Evolutionary conservation across 35 echinoderm and acorn worm genomes (phyloP).

Genomic region (Lytechinus pictus): DNA sequence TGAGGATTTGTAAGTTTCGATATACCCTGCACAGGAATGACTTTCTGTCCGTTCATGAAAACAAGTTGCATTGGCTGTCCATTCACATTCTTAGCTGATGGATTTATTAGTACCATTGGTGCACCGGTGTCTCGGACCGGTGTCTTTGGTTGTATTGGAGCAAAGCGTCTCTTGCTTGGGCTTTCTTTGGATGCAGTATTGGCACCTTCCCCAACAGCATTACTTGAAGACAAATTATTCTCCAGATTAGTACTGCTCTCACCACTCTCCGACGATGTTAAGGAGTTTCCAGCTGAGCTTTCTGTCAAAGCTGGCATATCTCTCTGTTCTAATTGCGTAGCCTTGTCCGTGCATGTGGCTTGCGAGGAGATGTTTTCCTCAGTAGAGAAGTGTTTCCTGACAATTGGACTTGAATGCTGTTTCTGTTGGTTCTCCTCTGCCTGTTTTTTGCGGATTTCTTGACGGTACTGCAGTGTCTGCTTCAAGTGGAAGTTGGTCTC

Average conservation of each 20-base stretch:
- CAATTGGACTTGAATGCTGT: not conserved
- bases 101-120: conserved; percentile 36
- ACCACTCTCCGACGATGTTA: not conserved
- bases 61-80: conserved; percentile 51
- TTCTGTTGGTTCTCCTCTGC: conserved; percentile 68
- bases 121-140: conserved; percentile 57
- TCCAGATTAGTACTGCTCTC: conserved; percentile 40
- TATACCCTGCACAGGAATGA: conserved; percentile 40
- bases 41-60: conserved; percentile 55
- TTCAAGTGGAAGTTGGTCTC: conserved; percentile 79
- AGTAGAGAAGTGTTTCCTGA: not conserved
- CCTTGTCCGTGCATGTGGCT: not conserved
- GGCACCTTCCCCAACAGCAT: not conserved
- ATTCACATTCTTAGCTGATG: conserved; percentile 34
- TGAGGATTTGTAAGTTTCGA: conserved; percentile 10
- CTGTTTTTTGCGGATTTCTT: conserved; percentile 57
- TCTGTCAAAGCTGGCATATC: conserved; percentile 27
- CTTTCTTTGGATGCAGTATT: conserved; percentile 72
- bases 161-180: conserved; percentile 82
- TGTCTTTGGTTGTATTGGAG: conserved; percentile 93
- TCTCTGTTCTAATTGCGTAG: conserved; percentile 44
- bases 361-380: not conserved
- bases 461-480: conserved; percentile 75
- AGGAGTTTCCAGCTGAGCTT: not conserved
- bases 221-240: conserved; percentile 8